Evolutionary conservation across 2,797 vertebrate genomes (phyloP).

Genomic region (Ibycter americanus): DNA sequence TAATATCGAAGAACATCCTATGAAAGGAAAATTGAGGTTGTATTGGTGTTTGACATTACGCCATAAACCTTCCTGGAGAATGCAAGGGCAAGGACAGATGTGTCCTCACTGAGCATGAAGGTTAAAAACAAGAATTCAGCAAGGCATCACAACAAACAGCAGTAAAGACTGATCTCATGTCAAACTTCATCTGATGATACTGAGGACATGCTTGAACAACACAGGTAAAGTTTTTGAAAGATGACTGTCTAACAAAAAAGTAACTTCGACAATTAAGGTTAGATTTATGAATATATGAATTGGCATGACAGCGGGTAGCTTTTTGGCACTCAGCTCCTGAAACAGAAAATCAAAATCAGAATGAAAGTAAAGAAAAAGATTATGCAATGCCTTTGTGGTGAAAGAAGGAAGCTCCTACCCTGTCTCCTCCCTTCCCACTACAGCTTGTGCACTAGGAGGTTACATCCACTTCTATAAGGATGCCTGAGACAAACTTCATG

Average conservation of each 20-base stretch:
- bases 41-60: not conserved
- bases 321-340: not conserved
- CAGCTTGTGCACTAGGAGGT: not conserved
- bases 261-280: not conserved
- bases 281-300: not conserved
- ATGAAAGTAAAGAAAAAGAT: not conserved
- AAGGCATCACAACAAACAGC: not conserved
- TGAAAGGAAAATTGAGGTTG: not conserved
- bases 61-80: not conserved
- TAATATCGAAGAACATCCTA: not conserved
- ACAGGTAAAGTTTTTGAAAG: not conserved
- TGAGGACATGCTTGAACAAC: not conserved
- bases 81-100: not conserved
- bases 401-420: not conserved
- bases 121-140: not conserved
- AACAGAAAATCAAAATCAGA: not conserved
- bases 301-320: not conserved
- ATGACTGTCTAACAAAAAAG: not conserved
- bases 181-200: not conserved
- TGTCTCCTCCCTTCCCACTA: fast-evolving
- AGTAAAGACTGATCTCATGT: not conserved
- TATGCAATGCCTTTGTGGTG: not conserved
- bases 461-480: not conserved
- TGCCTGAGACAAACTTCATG: not conserved
- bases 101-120: not conserved